Base-by-base conservation (phyloP, 37 sponge, comb jelly and placozoan genomes). In the Cliona cf. orientalis region DNA sequence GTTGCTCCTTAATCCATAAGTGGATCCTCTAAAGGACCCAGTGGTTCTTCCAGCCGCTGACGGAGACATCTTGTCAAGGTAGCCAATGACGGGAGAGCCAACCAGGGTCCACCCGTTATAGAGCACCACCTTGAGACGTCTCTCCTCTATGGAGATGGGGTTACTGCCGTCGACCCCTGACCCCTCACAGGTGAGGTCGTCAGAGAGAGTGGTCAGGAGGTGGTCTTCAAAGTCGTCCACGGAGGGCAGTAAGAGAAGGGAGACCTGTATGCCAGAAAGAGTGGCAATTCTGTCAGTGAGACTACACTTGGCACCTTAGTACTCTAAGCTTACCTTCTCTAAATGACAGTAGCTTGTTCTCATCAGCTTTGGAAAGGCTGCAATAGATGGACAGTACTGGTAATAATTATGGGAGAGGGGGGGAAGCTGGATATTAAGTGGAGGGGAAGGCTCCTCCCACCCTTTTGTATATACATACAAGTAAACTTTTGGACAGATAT, bases 141-240 rank as follows among this genome's bases (percentile, higher is more conserved):
- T 79, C 74, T 86, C 87, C 12, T 79, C 74, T 32, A 86, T 86
- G 0, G 25, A 33, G 23, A 76, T 84, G 40, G 55, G 31, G 39
- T 55, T 79, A 14, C 2, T 79, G 3, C 12, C 63, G 60, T 36
- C 66, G 40, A 37, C 63, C n/a, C 29, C 84, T 66, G 57, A 39
- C 21, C 69, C 75, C 66, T 44, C 68, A 44, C 6, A 26, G n/a
- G 53, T 11, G 31, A 85, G 78, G 42, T 86, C 87, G 2, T 86
- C 73, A 19, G 45, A 7, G 5, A 86, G 55, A 36, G 21, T 39
- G 11, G 49, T 14, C 3, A 86, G 35, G 9, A 86, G 53, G 25
- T 46, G 41, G 3, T 70, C 66, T 38, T 86, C 87, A 72, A 72
- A 86, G 46, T 73, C 79, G 23, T 86, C 87, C 80, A 86, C 87